A percentile compares a stretch with the other conserved stretches of the same genome.
phyloP scores from a whole-genome alignment of 2,797 vertebrate species.

The Melanotaenia trifasciata region DNA sequence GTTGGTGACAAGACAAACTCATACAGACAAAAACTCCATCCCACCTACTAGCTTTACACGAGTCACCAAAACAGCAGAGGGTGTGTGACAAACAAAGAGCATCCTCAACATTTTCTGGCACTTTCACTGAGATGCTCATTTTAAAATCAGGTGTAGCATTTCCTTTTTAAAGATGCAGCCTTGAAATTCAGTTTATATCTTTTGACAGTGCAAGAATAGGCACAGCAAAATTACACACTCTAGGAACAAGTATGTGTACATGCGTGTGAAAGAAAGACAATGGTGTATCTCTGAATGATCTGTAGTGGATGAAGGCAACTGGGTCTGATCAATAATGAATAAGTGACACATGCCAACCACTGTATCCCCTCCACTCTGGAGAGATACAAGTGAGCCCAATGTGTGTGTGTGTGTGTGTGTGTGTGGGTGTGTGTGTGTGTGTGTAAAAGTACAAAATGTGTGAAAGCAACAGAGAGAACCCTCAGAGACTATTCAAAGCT shows the following conservation, averaged over 20 bases:
- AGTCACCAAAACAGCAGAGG: background rate
- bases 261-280: constrained; percentile 35
- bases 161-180: background rate
- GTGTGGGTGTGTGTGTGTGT: constrained; percentile 15
- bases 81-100: background rate
- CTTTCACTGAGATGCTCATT: background rate
- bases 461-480: constrained; percentile 43
- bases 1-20: background rate
- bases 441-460: constrained; percentile 38
- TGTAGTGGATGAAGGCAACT: constrained; percentile 76
- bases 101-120: background rate
- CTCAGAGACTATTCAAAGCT: constrained; percentile 72
- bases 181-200: background rate
- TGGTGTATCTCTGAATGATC: constrained; percentile 70
- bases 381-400: constrained; percentile 50
- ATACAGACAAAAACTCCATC: background rate
- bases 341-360: constrained; percentile 81
- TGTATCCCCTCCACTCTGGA: constrained; percentile 70
- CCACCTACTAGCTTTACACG: background rate
- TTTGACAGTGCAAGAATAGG: constrained; percentile 5
- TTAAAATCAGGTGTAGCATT: background rate
- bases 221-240: background rate
- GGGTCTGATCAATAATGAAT: constrained; percentile 83
- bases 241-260: constrained; percentile 4
- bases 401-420: constrained; percentile 32